Evolutionary conservation across 2,113 vertebrate species (phyloP), one percentile per base, ranked within the genome.

Genomic region (Pogona vitticeps): DNA sequence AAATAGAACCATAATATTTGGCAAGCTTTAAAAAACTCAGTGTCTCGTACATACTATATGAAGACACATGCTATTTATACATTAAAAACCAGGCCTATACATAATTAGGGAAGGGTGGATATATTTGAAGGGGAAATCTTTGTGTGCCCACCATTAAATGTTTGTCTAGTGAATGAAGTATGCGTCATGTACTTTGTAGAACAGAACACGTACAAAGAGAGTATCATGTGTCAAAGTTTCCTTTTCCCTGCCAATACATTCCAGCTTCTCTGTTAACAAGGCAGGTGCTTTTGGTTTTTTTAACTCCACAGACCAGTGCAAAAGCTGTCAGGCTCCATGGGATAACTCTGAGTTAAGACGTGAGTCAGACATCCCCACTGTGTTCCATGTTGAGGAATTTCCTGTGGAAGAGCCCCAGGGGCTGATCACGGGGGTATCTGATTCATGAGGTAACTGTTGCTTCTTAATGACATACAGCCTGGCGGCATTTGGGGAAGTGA

Each of bases 211-310:
- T 80, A 31, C 31, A 75, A 81, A 75, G 38, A 33, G 7, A 10
- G 12, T 59, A 20, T 83, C 17, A 73, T 26, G 31, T 46, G 7
- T 31, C 79, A 76, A n/a, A 36, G 2, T 10, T 52, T 61, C 46
- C 8, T 2, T 31, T 59, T 9, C 38, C 40, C 56, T 73, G 6
- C 10, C 61, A 38, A 52, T 52, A 10, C 14, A 0, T 0, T 31
- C 36, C 23, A 58, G 70, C 33, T 52, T 36, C 40, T 73, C 56
- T 0, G 0, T 1, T 4, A 0, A 0, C 40, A 76, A 63, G 28
- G 71, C 6, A 0, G 1, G n/a, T 56, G 0, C 0, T 38, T 31
- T 12, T 21, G 0, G 5, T 56, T 1, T 14, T 73, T 0, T 8
- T 71, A 18, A 63, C 68, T 0, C 0, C 31, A 33, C 12, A 42